Evolutionary conservation across 2,888 invertebrate species (phyloP), one percentile per base, ranked within the genome.

Genomic region (Parnassius glacialis): DNA sequence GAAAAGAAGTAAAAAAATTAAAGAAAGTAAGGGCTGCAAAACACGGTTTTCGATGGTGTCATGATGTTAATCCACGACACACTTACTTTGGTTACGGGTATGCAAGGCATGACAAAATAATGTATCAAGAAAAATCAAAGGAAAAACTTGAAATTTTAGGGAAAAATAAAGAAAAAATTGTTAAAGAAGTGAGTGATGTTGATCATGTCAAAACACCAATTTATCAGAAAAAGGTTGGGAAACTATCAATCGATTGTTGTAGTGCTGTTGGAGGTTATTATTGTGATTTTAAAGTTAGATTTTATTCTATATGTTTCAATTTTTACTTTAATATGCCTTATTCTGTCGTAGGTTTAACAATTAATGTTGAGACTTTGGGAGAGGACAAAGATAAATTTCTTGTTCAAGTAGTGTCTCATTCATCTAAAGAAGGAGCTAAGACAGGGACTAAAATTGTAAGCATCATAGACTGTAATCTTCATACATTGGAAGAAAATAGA

Each of bases 401-500:
- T 10, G 90, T 94, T 9, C 93, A 94, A 81, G 82, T 93, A 10
- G 93, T 93, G 42, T 93, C 93, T 16, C 92, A 94, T 70, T 92
- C 94, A 57, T 92, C 92, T 51, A 87, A 92, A 61, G 87, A 93
- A 72, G 93, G 92, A 45, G 87, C 85, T 62, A 92, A 93, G 74
- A 92, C 92, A 62, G 93, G 94, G 11, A 92, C 93, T 11, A 92
- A 92, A 70, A 85, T 94, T 62, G 92, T 93, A 57, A 90, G 93
- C 69, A 93, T 94, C 79, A 80, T 93, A 64, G 93, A 93, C 69
- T 83, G 87, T 65, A 92, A 93, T 71, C 84, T 94, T 59, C 93
- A 94, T 68, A 94, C 94, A 12, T 87, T 94, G 78, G 94, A 94
- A 87, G 94, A 94, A 78, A 93, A 93, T 72, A 90, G 94, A 81